phyloP scores from a whole-genome alignment of 2,888 invertebrate species.

The Drosophila cracens region DNA sequence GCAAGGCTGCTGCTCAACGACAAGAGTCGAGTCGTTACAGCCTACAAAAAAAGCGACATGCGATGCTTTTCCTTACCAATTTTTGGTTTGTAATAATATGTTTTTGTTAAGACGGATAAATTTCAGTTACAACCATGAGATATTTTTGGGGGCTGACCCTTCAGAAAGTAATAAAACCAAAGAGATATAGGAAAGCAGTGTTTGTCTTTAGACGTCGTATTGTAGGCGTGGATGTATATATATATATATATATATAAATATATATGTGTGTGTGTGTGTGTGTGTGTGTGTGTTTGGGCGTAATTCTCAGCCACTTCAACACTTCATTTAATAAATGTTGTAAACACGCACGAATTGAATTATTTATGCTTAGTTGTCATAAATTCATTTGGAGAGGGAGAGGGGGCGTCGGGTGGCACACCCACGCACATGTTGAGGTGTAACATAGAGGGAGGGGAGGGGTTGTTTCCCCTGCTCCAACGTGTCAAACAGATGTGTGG shows the following conservation, averaged over 20 bases:
- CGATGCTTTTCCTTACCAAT: slow-evolving; percentile 14
- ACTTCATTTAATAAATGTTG: slow-evolving; percentile 64
- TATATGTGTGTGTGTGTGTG: neutral
- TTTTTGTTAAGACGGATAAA: slow-evolving; percentile 16
- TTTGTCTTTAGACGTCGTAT: slow-evolving; percentile 4
- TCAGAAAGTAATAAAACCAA: slow-evolving; percentile 1
- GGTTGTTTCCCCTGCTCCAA: neutral
- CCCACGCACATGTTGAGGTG: slow-evolving; percentile 21
- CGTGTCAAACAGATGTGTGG: slow-evolving; percentile 43
- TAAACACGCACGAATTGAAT: slow-evolving; percentile 70
- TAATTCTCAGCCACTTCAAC: slow-evolving; percentile 57
- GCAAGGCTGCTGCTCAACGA: slow-evolving; percentile 21
- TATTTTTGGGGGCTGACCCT: slow-evolving; percentile 31
- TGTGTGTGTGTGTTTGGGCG: slow-evolving; percentile 34
- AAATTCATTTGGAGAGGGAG: slow-evolving; percentile 58
- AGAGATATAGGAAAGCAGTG: neutral
- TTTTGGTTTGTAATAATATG: slow-evolving; percentile 7
- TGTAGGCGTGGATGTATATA: neutral
- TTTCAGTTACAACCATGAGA: slow-evolving; percentile 19
- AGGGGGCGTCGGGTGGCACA: neutral
- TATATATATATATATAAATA: neutral
- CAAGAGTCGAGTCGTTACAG: slow-evolving; percentile 14
- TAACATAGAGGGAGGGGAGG: neutral
- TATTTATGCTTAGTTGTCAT: slow-evolving; percentile 69
- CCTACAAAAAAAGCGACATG: slow-evolving; percentile 20